Conservation (phyloP, 2,888 invertebrate species). For the Thymelicus sylvestris region DNA sequence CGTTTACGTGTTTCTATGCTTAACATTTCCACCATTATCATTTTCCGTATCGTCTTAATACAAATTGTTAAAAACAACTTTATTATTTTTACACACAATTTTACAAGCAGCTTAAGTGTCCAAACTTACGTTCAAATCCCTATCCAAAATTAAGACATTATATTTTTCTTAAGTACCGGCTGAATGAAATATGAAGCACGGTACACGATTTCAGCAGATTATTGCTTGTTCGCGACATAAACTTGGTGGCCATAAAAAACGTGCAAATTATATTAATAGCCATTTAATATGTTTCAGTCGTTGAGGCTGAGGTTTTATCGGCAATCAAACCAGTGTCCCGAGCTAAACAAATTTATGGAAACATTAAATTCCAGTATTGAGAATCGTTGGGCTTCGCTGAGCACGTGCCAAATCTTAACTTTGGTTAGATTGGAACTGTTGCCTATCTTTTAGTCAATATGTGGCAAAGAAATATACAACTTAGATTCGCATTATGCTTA, state of each 20-base stretch:
- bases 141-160: slow-evolving; percentile 33
- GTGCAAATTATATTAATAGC: slow-evolving; percentile 69
- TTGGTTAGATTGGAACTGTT: slow-evolving; percentile 6
- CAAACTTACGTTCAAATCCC: slow-evolving; percentile 7
- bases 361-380: slow-evolving; percentile 60
- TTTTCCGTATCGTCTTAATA: too few relatives aligned
- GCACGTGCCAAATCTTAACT: slow-evolving; percentile 24
- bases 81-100: background rate
- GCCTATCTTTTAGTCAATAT: too few relatives aligned
- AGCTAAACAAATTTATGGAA: slow-evolving; percentile 60
- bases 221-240: slow-evolving; percentile 48
- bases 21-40: too few relatives aligned
- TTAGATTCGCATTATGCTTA: too few relatives aligned
- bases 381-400: slow-evolving; percentile 54
- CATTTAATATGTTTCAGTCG: slow-evolving; percentile 62
- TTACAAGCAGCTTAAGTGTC: background rate
- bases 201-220: slow-evolving; percentile 47
- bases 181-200: slow-evolving; percentile 42
- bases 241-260: slow-evolving; percentile 58
- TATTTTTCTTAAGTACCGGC: slow-evolving; percentile 32
- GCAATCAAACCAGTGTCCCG: slow-evolving; percentile 64
- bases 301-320: slow-evolving; percentile 65
- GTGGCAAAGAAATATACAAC: too few relatives aligned
- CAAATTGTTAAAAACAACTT: background rate
- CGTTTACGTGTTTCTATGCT: too few relatives aligned